Percentiles rank a stretch among this genome's conserved stretches.
Evolutionary conservation across 1,140 invertebrate species (phyloP).

Genomic region (Leptopilina clavipes): DNA sequence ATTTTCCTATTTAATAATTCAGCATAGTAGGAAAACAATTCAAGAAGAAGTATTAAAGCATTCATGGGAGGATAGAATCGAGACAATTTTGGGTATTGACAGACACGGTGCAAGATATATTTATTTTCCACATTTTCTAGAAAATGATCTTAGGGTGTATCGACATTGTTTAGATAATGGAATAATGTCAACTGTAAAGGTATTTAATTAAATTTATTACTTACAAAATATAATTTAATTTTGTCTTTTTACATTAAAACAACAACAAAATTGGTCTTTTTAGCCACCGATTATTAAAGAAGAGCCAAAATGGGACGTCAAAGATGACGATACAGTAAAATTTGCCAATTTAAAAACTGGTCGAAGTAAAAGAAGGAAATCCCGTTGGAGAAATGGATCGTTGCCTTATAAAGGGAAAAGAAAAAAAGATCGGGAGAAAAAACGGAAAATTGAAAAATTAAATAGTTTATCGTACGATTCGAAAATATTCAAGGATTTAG

Average conservation of each 20-base stretch:
- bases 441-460: constrained; percentile 23
- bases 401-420: constrained; percentile 47
- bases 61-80: constrained; percentile 61
- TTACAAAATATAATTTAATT: background rate
- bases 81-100: constrained; percentile 75
- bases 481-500: background rate
- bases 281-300: constrained; percentile 47
- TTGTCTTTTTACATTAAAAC: background rate
- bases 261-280: constrained; percentile 7
- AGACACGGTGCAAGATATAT: constrained; percentile 76
- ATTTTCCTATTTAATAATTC: constrained; percentile 20
- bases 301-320: constrained; percentile 35
- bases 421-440: constrained; percentile 39
- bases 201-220: constrained; percentile 42
- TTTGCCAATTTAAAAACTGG: constrained; percentile 3
- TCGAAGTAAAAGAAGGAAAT: constrained; percentile 52
- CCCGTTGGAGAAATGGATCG: constrained; percentile 61
- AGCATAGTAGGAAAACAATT: constrained; percentile 70
- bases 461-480: too few relatives aligned
- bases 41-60: constrained; percentile 68
- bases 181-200: constrained; percentile 63
- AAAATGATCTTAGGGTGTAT: constrained; percentile 77
- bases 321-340: background rate
- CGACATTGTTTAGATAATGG: constrained; percentile 71
- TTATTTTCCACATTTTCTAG: constrained; percentile 78